Base-by-base conservation (phyloP, 2,888 invertebrate species). In the Acronicta psi region DNA sequence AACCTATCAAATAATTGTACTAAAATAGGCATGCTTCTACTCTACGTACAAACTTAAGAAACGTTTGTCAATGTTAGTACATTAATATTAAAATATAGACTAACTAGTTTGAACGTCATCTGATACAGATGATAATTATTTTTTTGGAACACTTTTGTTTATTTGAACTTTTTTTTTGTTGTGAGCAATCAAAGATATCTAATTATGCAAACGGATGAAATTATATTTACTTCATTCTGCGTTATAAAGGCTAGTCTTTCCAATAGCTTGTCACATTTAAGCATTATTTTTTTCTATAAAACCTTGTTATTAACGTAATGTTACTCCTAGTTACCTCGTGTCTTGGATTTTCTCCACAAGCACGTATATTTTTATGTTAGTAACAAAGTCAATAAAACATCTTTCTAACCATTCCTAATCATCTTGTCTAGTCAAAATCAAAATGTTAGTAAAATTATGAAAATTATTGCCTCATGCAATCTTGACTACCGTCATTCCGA, bases 21-120 rank as follows among this genome's bases (percentile, higher is more conserved):
- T 93, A 91, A 92, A 89, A 91, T 92, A 93, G 90, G 91, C 91
- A 92, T 92, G 91, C 92, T 89, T 89, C 80, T 88, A 88, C 51
- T 79, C 86, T 90, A 91, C 75, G 70, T 78, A 87, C 83, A 86
- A 88, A 89, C 86, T 82, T 84, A 86, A 67, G 67, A 80, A 84
- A 82, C 50, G 78, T 86, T 86, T 86, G 85, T 88, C 85, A 87
- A 78, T 86, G 90, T 92, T 91, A 91, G 91, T 93, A 88, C 25
- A 70, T 83, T 87, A 86, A 85, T 84, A 85, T 84, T 88, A 91
- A 75, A 84, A 82, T 81, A 84, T 79, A 81, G 72, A 80, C 81
- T 84, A 85, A 79, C 85, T 91, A 92, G 75, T 90, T 92, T 92
- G 90, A 90, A 92, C 89, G 84, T 87, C 93, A 92, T 93, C 93